phyloP scores from a whole-genome alignment of 2,888 invertebrate genomes.

The Teleogryllus oceanicus region DNA sequence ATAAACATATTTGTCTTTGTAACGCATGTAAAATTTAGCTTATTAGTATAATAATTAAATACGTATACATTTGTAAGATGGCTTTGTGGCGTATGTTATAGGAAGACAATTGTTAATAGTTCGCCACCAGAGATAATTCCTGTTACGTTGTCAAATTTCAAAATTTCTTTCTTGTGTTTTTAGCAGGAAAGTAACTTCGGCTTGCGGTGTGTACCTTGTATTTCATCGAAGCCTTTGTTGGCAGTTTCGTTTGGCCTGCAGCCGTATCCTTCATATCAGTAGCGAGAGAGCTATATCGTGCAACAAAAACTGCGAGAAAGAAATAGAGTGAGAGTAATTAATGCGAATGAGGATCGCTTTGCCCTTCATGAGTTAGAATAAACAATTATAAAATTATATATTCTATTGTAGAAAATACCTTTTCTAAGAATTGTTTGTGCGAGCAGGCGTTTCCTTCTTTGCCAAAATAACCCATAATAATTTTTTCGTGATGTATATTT shows the following conservation, averaged over 20 bases:
- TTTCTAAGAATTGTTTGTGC: too few species aligned
- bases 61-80: slow-evolving; percentile 18
- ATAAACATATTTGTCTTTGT: neutral
- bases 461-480: too few species aligned
- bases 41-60: slow-evolving; percentile 1
- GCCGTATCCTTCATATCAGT: slow-evolving; percentile 18
- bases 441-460: too few species aligned
- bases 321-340: too few species aligned
- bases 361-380: too few species aligned
- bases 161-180: neutral
- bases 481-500: too few species aligned
- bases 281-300: neutral
- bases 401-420: too few species aligned
- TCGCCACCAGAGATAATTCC: slow-evolving; percentile 10
- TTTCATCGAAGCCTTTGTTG: too few species aligned
- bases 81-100: neutral
- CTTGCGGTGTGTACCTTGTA: too few species aligned
- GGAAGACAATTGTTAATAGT: neutral
- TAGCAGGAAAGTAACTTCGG: too few species aligned
- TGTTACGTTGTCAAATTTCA: neutral
- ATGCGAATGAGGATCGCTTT: too few species aligned
- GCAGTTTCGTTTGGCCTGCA: neutral
- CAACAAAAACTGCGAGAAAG: neutral
- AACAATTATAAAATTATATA: too few species aligned
- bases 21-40: slow-evolving; percentile 1